Conservation (phyloP, 2,797 vertebrate species). For the Rachycentron canadum region DNA sequence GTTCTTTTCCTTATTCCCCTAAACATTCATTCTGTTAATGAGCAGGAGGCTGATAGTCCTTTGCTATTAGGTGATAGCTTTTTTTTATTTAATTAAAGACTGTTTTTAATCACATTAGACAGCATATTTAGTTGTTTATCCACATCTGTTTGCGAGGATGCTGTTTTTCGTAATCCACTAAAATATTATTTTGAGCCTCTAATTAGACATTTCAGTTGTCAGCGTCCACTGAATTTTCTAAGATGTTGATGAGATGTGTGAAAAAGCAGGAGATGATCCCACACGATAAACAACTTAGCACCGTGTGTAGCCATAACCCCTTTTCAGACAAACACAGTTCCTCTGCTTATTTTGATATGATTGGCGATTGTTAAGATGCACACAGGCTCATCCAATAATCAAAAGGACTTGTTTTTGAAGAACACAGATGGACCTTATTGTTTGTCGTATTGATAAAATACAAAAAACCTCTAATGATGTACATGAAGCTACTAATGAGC, state of each 20-base stretch:
- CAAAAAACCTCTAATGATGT: slow-evolving; percentile 62
- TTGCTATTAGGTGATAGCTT: slow-evolving; percentile 36
- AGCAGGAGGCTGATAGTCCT: slow-evolving; percentile 30
- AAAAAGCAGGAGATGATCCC: neutral
- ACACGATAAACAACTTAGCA: neutral
- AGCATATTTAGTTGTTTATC: slow-evolving; percentile 25
- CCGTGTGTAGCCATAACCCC: neutral
- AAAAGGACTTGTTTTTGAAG: slow-evolving; percentile 53
- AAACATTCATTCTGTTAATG: slow-evolving; percentile 56
- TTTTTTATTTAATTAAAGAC: slow-evolving; percentile 29
- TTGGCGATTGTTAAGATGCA: slow-evolving; percentile 42
- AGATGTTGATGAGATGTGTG: slow-evolving; percentile 15
- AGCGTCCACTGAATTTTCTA: neutral
- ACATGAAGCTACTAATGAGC: slow-evolving; percentile 58
- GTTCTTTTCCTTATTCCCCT: slow-evolving; percentile 44
- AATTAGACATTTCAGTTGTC: neutral
- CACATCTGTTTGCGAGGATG: slow-evolving; percentile 9
- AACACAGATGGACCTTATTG: slow-evolving; percentile 29
- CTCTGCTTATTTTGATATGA: slow-evolving; percentile 25
- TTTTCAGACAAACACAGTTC: slow-evolving; percentile 4
- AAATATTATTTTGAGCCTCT: slow-evolving; percentile 1
- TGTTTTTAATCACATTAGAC: slow-evolving; percentile 2
- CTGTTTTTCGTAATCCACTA: neutral
- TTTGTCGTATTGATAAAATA: slow-evolving; percentile 47
- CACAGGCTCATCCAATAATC: slow-evolving; percentile 41